These are phyloP conservation scores for Cephus pulcher DNA, from an alignment of 2,888 invertebrate genomes.

Conservation along the genomic window DNA sequence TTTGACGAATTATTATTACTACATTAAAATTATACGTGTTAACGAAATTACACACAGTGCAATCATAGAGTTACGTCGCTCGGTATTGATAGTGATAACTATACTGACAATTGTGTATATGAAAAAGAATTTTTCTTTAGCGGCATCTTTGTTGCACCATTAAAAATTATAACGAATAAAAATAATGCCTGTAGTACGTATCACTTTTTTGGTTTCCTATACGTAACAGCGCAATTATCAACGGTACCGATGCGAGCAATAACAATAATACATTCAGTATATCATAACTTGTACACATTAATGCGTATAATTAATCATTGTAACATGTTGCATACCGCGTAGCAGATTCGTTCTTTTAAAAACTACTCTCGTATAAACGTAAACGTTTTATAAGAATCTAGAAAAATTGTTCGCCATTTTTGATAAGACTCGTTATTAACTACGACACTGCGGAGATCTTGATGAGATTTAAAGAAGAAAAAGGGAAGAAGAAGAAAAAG, in stretches of 20 bases:
- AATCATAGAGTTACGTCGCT: neutral
- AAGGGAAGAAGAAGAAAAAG: neutral
- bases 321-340: neutral
- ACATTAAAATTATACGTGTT: neutral
- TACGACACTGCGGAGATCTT: neutral
- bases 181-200: neutral
- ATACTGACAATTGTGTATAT: neutral
- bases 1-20: neutral
- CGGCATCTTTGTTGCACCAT: neutral
- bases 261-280: neutral
- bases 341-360: neutral
- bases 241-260: neutral
- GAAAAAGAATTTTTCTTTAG: neutral
- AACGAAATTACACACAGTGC: neutral
- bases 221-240: neutral
- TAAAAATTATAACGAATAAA: neutral
- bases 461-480: neutral
- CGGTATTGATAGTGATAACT: neutral
- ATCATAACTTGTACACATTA: neutral
- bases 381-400: neutral
- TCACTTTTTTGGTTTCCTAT: neutral
- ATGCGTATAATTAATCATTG: neutral
- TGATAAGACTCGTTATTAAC: neutral
- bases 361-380: neutral
- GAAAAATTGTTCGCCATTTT: neutral